Evolutionary conservation across 2,888 invertebrate species (phyloP).

Genomic region (Anthoptus insignis): DNA sequence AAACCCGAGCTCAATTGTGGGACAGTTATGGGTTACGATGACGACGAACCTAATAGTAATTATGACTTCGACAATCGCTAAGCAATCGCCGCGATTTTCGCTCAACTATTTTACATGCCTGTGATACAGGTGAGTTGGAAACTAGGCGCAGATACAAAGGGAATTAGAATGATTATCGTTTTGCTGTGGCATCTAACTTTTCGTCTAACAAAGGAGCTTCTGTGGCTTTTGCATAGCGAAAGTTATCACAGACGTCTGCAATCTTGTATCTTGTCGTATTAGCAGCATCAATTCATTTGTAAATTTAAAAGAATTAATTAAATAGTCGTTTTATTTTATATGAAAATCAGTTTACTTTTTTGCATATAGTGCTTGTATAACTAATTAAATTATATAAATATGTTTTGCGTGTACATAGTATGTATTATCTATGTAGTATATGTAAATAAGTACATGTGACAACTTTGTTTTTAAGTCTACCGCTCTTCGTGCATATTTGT

Average conservation of each 20-base stretch:
- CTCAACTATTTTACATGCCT: not conserved
- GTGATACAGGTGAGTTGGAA: slow-evolving; percentile 29
- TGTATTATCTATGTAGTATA: too few species aligned
- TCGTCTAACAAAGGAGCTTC: slow-evolving; percentile 30
- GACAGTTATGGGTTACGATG: too few species aligned
- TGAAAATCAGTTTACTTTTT: too few species aligned
- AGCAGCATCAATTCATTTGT: not conserved
- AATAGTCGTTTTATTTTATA: too few species aligned
- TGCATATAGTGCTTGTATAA: too few species aligned
- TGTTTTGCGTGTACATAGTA: too few species aligned
- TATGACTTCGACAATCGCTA: not conserved
- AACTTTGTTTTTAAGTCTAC: too few species aligned
- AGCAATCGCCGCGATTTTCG: slow-evolving; percentile 6
- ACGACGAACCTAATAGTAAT: not conserved
- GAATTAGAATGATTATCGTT: slow-evolving; percentile 35
- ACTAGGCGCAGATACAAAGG: slow-evolving; percentile 33
- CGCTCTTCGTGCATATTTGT: too few species aligned
- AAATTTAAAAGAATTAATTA: not conserved
- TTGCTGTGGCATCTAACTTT: slow-evolving; percentile 30
- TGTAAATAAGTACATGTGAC: too few species aligned
- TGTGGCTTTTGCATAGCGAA: slow-evolving; percentile 26
- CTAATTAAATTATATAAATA: too few species aligned
- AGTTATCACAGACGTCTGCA: slow-evolving; percentile 14
- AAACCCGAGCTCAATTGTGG: too few species aligned
- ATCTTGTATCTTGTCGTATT: slow-evolving; percentile 7